Evolutionary conservation across 2,797 vertebrate genomes (phyloP).

Genomic region (Mormyrus proboscirostris): DNA sequence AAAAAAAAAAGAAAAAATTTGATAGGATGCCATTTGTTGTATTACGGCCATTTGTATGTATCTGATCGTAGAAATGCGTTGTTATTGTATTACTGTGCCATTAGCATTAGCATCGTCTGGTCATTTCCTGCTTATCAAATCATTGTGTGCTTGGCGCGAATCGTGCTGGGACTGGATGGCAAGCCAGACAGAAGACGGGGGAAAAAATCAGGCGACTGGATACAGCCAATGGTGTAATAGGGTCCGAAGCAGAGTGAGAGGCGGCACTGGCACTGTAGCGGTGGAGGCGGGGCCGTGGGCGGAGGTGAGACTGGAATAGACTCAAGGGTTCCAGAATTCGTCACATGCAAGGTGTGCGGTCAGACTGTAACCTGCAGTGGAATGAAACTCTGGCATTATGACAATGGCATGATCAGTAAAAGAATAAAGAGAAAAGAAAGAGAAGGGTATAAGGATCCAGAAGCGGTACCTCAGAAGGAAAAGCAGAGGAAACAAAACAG

Average conservation of each 20-base stretch:
- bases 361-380: neutral
- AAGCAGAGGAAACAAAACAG: neutral
- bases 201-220: neutral
- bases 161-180: neutral
- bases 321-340: neutral
- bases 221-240: neutral
- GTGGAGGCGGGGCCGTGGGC: neutral
- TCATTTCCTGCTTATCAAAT: neutral
- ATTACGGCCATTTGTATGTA: neutral
- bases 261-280: neutral
- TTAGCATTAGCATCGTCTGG: neutral
- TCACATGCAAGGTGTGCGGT: neutral
- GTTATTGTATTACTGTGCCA: neutral
- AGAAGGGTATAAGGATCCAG: neutral
- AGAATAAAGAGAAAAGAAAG: neutral
- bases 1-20: neutral
- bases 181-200: neutral
- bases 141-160: neutral
- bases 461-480: neutral
- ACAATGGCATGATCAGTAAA: neutral
- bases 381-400: neutral
- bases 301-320: neutral
- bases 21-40: neutral
- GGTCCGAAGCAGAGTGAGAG: neutral
- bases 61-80: neutral